A percentile compares a stretch with the other conserved stretches of the same genome.
Evolutionary conservation across 1,140 invertebrate genomes (phyloP).

Genomic region (Stegodyphus dumicola): DNA sequence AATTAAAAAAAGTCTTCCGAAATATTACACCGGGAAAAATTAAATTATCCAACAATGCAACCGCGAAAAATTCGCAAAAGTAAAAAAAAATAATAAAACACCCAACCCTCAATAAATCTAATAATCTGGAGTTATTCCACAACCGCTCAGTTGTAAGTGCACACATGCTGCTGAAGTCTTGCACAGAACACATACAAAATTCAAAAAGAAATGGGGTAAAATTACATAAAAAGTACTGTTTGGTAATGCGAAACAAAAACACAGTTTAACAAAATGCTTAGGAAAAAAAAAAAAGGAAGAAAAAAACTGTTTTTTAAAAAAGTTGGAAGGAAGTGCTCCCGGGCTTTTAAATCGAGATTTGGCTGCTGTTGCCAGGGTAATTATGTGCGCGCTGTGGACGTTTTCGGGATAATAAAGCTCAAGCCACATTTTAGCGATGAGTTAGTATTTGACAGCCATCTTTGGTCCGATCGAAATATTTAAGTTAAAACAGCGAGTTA

Average conservation of each 20-base stretch:
- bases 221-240: not conserved
- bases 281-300: not conserved
- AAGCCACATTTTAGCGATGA: too few relatives aligned
- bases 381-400: not conserved
- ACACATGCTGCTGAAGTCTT: too few relatives aligned
- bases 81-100: not conserved
- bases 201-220: too few relatives aligned
- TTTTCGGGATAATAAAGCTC: not conserved
- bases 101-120: too few relatives aligned
- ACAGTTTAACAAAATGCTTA: conserved; percentile 1
- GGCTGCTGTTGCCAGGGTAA: not conserved
- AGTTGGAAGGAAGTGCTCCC: not conserved
- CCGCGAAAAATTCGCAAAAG: not conserved
- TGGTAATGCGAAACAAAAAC: conserved; percentile 19
- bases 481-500: too few relatives aligned
- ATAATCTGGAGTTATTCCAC: too few relatives aligned
- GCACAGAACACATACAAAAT: too few relatives aligned
- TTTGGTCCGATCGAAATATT: too few relatives aligned
- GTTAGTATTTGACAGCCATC: too few relatives aligned
- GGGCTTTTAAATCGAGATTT: conserved; percentile 32
- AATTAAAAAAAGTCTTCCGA: too few relatives aligned
- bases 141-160: too few relatives aligned
- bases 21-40: not conserved
- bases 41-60: conserved; percentile 19
- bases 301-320: not conserved